These are phyloP conservation scores for Malurus alboscapulatus DNA, from an alignment of 2,113 vertebrate species.

Conservation along the genomic window DNA sequence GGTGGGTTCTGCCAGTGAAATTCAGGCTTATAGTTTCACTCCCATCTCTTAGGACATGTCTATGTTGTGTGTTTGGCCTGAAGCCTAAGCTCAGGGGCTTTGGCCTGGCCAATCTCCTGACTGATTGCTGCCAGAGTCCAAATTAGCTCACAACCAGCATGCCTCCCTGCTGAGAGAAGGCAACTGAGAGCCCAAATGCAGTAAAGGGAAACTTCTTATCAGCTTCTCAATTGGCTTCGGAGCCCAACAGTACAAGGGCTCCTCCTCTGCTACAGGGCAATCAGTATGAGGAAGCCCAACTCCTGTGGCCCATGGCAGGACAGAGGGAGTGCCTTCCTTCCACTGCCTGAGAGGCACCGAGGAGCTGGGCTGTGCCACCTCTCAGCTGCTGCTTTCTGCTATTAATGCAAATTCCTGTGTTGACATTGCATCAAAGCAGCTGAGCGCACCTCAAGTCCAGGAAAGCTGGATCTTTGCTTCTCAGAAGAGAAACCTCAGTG, in stretches of 20 bases:
- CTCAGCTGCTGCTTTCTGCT: not conserved
- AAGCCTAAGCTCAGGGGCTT: not conserved
- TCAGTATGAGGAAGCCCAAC: fast-evolving
- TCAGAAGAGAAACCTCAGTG: conserved; percentile 25
- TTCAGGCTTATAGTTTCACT: not conserved
- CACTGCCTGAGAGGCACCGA: fast-evolving
- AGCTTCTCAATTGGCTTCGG: not conserved
- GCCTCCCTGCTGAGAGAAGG: not conserved
- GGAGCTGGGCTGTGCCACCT: not conserved
- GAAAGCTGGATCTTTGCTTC: not conserved
- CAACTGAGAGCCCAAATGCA: not conserved
- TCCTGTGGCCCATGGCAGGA: fast-evolving
- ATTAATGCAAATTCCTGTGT: not conserved
- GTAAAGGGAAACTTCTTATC: not conserved
- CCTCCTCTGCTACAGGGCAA: not conserved
- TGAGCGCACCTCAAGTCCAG: not conserved
- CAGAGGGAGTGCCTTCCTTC: not conserved
- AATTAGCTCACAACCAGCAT: not conserved
- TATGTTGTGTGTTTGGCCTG: not conserved
- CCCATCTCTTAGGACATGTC: not conserved
- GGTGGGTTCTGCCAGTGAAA: not conserved
- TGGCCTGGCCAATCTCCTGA: not conserved
- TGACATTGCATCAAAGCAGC: not conserved
- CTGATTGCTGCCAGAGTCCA: not conserved
- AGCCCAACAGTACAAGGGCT: not conserved